Evolutionary conservation across 2,797 vertebrate genomes (phyloP).

Genomic region (Hydrocynus forskahlii): DNA sequence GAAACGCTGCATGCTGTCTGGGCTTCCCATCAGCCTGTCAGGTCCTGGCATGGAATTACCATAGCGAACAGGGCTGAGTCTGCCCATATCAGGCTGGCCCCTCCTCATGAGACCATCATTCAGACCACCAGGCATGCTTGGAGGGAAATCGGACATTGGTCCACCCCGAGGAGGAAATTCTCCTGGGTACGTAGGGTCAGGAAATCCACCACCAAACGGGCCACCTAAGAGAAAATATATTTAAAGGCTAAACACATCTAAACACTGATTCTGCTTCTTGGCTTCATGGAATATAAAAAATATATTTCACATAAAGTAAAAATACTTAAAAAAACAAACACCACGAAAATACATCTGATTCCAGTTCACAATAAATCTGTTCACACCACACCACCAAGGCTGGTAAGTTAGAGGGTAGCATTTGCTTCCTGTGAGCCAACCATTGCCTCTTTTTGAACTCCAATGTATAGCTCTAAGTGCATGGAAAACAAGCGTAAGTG

Average conservation of each 20-base stretch:
- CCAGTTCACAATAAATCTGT: no score
- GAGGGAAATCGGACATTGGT: slow-evolving; percentile 59
- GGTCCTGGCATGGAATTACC: slow-evolving; percentile 54
- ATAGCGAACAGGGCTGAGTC: slow-evolving; percentile 47
- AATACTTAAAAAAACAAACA: no score
- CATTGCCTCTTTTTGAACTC: no score
- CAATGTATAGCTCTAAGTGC: no score
- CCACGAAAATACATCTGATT: no score
- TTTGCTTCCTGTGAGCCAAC: no score
- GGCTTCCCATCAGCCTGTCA: slow-evolving; percentile 59
- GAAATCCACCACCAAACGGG: slow-evolving; percentile 64
- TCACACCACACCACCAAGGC: no score
- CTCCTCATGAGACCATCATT: slow-evolving; percentile 55
- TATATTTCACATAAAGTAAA: neutral
- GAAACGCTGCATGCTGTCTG: slow-evolving; percentile 55
- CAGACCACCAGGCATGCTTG: slow-evolving; percentile 38
- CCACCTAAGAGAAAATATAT: slow-evolving; percentile 10
- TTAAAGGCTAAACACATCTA: neutral
- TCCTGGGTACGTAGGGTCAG: slow-evolving; percentile 62
- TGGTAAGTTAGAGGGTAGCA: no score
- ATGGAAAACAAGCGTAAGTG: no score
- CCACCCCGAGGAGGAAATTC: slow-evolving; percentile 65
- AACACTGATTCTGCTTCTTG: neutral
- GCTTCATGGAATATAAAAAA: no score
- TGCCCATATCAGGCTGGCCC: slow-evolving; percentile 60